Evolutionary conservation across 1,140 invertebrate genomes (phyloP), one percentile per base, ranked within the genome.

Genomic region (Drosophila erecta): DNA sequence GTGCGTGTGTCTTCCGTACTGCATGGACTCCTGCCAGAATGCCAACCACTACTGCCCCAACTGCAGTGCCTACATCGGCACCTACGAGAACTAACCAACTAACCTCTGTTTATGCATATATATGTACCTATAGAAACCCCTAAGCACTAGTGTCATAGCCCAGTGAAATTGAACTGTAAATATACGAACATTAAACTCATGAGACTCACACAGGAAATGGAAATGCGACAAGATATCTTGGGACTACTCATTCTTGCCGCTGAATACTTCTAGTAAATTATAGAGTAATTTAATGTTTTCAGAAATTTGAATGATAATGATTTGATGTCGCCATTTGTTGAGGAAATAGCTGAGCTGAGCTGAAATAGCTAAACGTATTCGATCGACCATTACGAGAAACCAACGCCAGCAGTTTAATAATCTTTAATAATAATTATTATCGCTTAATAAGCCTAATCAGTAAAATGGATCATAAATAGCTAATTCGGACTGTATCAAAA

Each of bases 21-120:
- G 95, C 67, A 93, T 95, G 76, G 94, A 96, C 67, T 94, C 93
- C 11, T 96, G 95, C 75, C 92, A 94, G 79, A 93, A 93, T 49
- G 93, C 94, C 15, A 95, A 95, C 62, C 95, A 96, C 78, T 94
- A 94, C 62, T 96, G 95, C 81, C 95, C 95, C n/a, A 93, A 93
- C 47, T 96, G 95, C 77, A 93, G 93, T 35, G 78, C 93, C 7
- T 96, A 93, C 67, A 92, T 96, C 33, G 95, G 95, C 50, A 92
- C 93, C 15, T 95, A 94, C 54, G 65, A 90, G 56, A 87, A 79
- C 41, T 92, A 72, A 70, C n/a, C 11, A 87, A 76, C 41, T 92
- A 72, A 70, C n/a, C 14, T 14, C 41, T 35, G 22, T 15, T 27
- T 27, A 47, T 4, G 14, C 46, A 30, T 55, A 43, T 10, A 11